phyloP scores from a whole-genome alignment of 1,140 invertebrate genomes.

The Helicoverpa armigera region DNA sequence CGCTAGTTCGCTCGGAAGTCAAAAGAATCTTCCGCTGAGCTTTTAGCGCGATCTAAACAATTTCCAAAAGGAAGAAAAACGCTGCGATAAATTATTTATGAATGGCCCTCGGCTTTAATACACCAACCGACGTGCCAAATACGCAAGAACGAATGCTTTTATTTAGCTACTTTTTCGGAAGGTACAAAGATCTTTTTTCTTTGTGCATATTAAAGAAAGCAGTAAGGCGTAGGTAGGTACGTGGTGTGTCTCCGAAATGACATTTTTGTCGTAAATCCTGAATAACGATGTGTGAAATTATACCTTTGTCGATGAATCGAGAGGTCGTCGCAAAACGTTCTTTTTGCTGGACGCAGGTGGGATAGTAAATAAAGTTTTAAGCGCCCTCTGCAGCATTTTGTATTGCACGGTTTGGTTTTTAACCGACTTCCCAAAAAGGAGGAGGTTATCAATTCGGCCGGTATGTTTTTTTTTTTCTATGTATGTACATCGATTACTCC shows the following conservation, averaged over 20 bases:
- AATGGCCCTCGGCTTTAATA: constrained; percentile 70
- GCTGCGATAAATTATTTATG: constrained; percentile 77
- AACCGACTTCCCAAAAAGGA: no score
- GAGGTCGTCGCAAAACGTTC: constrained; percentile 47
- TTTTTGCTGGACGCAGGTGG: constrained; percentile 32
- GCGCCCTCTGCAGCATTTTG: constrained; percentile 2
- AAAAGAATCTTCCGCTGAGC: constrained; percentile 55
- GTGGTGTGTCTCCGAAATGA: constrained; percentile 70
- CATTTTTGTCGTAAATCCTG: constrained; percentile 69
- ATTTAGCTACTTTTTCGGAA: constrained; percentile 65
- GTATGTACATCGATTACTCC: no score
- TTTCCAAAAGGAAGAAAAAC: constrained; percentile 61
- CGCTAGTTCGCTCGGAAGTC: constrained; percentile 40
- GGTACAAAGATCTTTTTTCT: constrained; percentile 73
- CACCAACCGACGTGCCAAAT: constrained; percentile 66
- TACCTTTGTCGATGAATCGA: constrained; percentile 63
- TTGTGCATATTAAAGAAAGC: constrained; percentile 79
- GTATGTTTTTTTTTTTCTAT: no score
- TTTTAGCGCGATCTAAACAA: constrained; percentile 61
- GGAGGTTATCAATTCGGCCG: no score
- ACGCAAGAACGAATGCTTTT: constrained; percentile 71
- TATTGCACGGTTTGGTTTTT: constrained; percentile 23
- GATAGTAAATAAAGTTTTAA: constrained; percentile 40
- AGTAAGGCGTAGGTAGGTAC: constrained; percentile 64
- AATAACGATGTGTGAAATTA: constrained; percentile 75